Evolutionary conservation across 2,113 vertebrate genomes (phyloP).

Genomic region (Corynorhinus townsendii): DNA sequence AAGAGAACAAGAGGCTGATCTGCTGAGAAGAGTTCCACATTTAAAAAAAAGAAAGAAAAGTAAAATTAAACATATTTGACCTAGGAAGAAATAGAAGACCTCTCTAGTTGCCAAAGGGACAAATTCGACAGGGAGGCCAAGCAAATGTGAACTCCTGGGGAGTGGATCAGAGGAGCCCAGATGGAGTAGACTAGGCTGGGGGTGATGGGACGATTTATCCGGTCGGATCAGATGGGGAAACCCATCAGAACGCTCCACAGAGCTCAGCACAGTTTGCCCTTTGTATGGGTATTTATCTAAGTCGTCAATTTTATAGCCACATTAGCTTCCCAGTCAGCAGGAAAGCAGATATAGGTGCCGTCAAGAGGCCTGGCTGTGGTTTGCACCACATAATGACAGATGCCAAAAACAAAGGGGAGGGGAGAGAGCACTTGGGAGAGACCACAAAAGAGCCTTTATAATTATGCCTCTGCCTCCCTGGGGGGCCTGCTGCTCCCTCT

Average conservation of each 20-base stretch:
- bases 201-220: neutral
- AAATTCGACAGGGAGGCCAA: neutral
- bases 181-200: neutral
- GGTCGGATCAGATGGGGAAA: neutral
- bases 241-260: neutral
- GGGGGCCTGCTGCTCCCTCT: neutral
- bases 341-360: slow-evolving; percentile 48
- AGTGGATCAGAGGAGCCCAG: neutral
- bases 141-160: neutral
- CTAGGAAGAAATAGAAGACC: slow-evolving; percentile 13
- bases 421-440: slow-evolving; percentile 35
- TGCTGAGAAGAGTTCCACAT: neutral
- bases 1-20: neutral
- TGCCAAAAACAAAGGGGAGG: slow-evolving; percentile 50
- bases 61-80: slow-evolving; percentile 24
- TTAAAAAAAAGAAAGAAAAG: neutral
- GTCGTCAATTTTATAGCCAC: slow-evolving; percentile 52
- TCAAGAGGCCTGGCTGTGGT: slow-evolving; percentile 54
- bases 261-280: slow-evolving; percentile 42
- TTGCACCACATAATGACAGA: slow-evolving; percentile 53
- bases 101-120: neutral
- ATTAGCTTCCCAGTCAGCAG: slow-evolving; percentile 41
- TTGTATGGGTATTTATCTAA: slow-evolving; percentile 53
- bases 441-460: slow-evolving; percentile 70
- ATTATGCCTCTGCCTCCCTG: slow-evolving; percentile 45